These are phyloP conservation scores for Gracilinanus agilis DNA, from an alignment of 2,113 vertebrate species.

Conservation along the genomic window DNA sequence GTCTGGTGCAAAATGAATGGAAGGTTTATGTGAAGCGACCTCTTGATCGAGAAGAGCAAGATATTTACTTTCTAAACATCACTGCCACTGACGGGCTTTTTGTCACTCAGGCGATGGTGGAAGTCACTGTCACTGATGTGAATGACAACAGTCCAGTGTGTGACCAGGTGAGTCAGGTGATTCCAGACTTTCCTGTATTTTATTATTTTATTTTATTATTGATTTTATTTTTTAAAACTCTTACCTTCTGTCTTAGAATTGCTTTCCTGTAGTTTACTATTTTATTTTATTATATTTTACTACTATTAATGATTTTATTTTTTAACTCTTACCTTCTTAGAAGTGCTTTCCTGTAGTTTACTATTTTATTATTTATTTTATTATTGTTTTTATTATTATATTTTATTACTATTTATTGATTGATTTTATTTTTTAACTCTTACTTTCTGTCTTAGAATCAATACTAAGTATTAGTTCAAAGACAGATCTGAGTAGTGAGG, in stretches of 20 bases:
- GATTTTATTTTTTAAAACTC: not conserved
- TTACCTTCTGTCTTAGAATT: too few relatives aligned
- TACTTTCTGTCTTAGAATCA: too few relatives aligned
- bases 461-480: too few relatives aligned
- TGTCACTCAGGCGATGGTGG: conserved; percentile 92
- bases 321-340: not conserved
- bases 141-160: conserved; percentile 97
- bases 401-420: too few relatives aligned
- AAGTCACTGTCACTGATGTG: conserved; percentile 92
- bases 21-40: conserved; percentile 97
- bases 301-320: not conserved
- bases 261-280: conserved; percentile 29
- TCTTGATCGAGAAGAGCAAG: conserved; percentile 94
- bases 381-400: too few relatives aligned
- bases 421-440: too few relatives aligned
- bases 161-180: conserved; percentile 88
- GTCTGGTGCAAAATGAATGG: conserved; percentile 96
- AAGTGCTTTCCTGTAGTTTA: not conserved
- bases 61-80: conserved; percentile 93
- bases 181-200: not conserved
- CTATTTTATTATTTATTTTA: too few relatives aligned
- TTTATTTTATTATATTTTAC: conserved; percentile 38
- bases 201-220: not conserved
- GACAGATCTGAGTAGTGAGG: too few relatives aligned
- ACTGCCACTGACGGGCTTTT: conserved; percentile 97